Conservation (phyloP, 2,888 invertebrate genomes). For the Synergus laeviventris region DNA sequence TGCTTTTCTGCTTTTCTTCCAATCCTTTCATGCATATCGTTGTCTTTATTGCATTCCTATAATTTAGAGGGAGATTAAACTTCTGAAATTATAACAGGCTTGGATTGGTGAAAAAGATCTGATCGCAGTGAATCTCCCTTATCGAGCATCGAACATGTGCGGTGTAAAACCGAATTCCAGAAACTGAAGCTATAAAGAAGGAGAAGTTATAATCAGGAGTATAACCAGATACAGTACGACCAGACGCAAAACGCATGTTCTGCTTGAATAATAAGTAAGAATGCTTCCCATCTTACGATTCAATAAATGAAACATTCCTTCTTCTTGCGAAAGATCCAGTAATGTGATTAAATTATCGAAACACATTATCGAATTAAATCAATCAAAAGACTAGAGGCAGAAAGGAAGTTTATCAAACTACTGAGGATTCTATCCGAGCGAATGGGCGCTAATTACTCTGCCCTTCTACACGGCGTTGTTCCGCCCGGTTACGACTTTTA, state of each 20-base stretch:
- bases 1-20: too few relatives aligned
- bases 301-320: conserved; percentile 19
- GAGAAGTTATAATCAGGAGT: conserved; percentile 36
- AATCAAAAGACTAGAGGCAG: neutral
- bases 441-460: conserved; percentile 8
- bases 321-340: neutral
- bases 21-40: neutral
- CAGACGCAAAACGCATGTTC: conserved; percentile 38
- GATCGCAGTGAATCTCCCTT: conserved; percentile 23
- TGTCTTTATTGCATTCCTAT: conserved; percentile 9
- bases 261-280: conserved; percentile 39
- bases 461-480: conserved; percentile 1
- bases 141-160: conserved; percentile 21
- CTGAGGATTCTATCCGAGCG: neutral
- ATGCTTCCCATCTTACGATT: conserved; percentile 24
- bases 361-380: neutral
- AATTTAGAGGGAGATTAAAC: conserved; percentile 47
- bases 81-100: conserved; percentile 49
- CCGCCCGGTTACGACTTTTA: conserved; percentile 14
- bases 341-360: conserved; percentile 7
- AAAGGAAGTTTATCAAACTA: neutral
- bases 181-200: neutral
- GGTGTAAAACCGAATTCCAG: conserved; percentile 27
- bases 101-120: neutral
- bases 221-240: neutral